These are phyloP conservation scores for Sceloporus undulatus DNA, from an alignment of 2,113 vertebrate species.

Conservation along the genomic window DNA sequence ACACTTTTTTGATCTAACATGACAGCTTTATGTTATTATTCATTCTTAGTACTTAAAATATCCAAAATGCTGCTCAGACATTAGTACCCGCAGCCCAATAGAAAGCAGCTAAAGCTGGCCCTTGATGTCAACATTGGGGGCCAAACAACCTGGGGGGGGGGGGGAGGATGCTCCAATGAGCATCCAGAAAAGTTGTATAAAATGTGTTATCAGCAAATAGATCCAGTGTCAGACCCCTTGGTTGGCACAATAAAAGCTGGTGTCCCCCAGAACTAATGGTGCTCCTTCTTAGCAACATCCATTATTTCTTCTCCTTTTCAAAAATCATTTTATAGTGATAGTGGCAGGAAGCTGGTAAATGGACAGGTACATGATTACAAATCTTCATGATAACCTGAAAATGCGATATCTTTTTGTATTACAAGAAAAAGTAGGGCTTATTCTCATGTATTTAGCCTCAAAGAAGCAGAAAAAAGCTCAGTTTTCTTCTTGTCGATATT, in stretches of 20 bases:
- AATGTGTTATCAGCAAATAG: too few species aligned
- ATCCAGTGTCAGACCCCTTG: too few species aligned
- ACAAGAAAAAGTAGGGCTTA: not conserved
- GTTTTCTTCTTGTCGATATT: not conserved
- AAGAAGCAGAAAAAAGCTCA: not conserved
- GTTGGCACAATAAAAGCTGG: not conserved
- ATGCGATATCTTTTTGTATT: not conserved
- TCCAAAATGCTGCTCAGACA: not conserved
- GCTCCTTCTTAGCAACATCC: not conserved
- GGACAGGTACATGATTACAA: not conserved
- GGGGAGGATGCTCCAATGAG: not conserved
- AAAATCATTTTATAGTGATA: not conserved
- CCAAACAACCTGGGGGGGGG: too few species aligned
- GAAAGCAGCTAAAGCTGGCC: not conserved
- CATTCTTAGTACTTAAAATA: not conserved
- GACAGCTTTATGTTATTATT: constrained; percentile 4
- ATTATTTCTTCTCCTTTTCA: not conserved
- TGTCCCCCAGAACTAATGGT: not conserved
- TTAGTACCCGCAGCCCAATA: not conserved
- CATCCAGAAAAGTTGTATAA: not conserved
- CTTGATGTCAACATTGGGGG: not conserved
- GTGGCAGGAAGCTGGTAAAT: too few species aligned
- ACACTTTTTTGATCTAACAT: not conserved
- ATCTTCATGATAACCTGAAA: not conserved
- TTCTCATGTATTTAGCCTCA: not conserved